A percentile compares a stretch with the other conserved stretches of the same genome.
These are phyloP conservation scores for Melanostoma mellinum DNA, from an alignment of 2,888 invertebrate species.

Conservation along the genomic window DNA sequence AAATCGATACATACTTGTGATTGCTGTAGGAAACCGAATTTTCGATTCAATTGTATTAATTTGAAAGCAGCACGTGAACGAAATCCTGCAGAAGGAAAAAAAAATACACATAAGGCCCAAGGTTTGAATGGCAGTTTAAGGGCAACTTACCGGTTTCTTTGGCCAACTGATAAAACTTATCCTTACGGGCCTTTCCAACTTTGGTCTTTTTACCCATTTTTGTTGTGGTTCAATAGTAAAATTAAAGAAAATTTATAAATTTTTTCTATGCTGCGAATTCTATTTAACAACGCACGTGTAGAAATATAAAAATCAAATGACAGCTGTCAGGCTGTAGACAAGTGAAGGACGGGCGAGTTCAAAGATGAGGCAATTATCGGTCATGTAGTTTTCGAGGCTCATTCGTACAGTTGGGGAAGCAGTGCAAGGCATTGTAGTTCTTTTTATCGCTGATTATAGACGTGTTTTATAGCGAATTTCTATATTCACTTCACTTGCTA, in stretches of 20 bases:
- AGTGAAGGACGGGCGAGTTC: no score
- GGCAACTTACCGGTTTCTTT: slow-evolving; percentile 96
- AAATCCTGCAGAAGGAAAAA: slow-evolving; percentile 86
- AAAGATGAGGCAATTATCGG: no score
- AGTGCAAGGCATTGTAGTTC: not conserved
- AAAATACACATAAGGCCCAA: not conserved
- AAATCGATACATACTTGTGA: slow-evolving; percentile 98
- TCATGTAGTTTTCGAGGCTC: slow-evolving; percentile 3
- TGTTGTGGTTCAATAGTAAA: not conserved
- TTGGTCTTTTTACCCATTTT: slow-evolving; percentile 97
- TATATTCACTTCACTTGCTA: no score
- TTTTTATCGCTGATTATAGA: no score
- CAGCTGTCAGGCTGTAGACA: slow-evolving; percentile 14
- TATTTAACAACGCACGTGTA: slow-evolving; percentile 55
- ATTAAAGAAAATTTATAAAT: not conserved
- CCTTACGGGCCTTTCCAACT: slow-evolving; percentile 98
- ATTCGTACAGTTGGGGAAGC: not conserved
- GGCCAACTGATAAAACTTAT: slow-evolving; percentile 98
- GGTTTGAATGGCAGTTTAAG: not conserved
- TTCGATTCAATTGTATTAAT: slow-evolving; percentile 97
- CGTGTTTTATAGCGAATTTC: no score
- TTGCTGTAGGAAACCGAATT: slow-evolving; percentile 97
- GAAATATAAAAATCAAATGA: slow-evolving; percentile 8
- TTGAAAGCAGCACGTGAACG: slow-evolving; percentile 99
- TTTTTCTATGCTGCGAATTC: slow-evolving; percentile 3